Evolutionary conservation across 1,140 invertebrate species (phyloP).

Genomic region (Panagrolaimus sp.): DNA sequence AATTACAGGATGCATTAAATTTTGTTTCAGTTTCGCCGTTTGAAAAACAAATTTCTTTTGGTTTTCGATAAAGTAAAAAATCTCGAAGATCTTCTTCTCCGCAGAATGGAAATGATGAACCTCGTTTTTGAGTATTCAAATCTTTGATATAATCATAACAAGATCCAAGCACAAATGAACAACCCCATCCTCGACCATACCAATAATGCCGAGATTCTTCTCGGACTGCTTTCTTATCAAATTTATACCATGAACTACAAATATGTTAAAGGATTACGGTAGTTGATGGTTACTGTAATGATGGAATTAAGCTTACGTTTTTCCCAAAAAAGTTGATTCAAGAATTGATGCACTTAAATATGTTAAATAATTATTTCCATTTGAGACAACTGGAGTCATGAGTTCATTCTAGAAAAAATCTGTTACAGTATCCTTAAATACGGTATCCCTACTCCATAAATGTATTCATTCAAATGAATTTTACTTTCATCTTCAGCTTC

Average conservation of each 20-base stretch:
- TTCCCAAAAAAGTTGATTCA: slow-evolving; percentile 31
- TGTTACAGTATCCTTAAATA: neutral
- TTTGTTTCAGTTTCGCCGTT: neutral
- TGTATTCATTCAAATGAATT: slow-evolving; percentile 43
- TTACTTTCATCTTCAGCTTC: slow-evolving; percentile 37
- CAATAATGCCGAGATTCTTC: slow-evolving; percentile 32
- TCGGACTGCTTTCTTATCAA: slow-evolving; percentile 27
- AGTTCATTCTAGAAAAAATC: slow-evolving; percentile 41
- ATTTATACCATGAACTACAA: slow-evolving; percentile 29
- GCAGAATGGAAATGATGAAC: slow-evolving; percentile 22
- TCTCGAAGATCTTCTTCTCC: slow-evolving; percentile 19
- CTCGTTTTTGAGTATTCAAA: too few species aligned
- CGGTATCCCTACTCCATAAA: slow-evolving; percentile 36
- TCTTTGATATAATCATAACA: slow-evolving; percentile 31
- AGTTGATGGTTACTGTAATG: slow-evolving; percentile 23
- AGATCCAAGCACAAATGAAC: slow-evolving; percentile 29
- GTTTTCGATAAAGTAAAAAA: neutral
- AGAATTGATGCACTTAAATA: slow-evolving; percentile 32
- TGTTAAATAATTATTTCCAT: slow-evolving; percentile 43
- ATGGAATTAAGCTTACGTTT: slow-evolving; percentile 18
- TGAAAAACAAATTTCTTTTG: slow-evolving; percentile 18
- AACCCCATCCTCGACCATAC: slow-evolving; percentile 33
- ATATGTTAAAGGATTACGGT: too few species aligned
- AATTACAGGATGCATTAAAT: slow-evolving; percentile 12
- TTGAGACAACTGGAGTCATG: slow-evolving; percentile 35